Conservation (phyloP, 2,888 invertebrate genomes). For the Sisyra terminalis region DNA sequence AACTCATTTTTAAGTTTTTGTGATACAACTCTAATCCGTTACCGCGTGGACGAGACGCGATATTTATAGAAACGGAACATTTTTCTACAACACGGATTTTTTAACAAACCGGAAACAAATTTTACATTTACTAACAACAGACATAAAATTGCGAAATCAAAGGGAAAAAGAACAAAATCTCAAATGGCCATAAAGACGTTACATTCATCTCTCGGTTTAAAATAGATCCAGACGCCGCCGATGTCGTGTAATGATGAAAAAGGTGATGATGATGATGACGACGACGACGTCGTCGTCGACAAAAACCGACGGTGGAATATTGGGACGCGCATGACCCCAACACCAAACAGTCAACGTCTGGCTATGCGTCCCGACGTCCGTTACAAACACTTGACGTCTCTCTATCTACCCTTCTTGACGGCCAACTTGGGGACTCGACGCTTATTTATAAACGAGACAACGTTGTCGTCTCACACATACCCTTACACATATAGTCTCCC, state of each 20-base stretch:
- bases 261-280: too few species aligned
- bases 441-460: constrained; percentile 2
- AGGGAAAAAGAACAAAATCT: neutral
- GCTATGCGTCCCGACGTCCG: constrained; percentile 3
- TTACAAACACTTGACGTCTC: neutral
- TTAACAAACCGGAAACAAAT: neutral
- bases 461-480: neutral
- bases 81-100: too few species aligned
- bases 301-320: neutral
- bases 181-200: neutral
- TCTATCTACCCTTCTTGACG: too few species aligned
- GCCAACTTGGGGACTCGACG: constrained; percentile 5
- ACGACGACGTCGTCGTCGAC: neutral
- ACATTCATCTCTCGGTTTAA: neutral
- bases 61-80: neutral
- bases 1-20: too few species aligned
- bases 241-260: too few species aligned
- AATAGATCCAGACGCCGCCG: too few species aligned
- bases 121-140: neutral
- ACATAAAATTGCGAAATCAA: neutral
- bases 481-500: neutral
- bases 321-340: neutral
- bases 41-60: too few species aligned
- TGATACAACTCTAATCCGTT: too few species aligned
- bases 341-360: neutral